Evolutionary conservation across 2,888 invertebrate genomes (phyloP).

Genomic region (Dorcus hopei): DNA sequence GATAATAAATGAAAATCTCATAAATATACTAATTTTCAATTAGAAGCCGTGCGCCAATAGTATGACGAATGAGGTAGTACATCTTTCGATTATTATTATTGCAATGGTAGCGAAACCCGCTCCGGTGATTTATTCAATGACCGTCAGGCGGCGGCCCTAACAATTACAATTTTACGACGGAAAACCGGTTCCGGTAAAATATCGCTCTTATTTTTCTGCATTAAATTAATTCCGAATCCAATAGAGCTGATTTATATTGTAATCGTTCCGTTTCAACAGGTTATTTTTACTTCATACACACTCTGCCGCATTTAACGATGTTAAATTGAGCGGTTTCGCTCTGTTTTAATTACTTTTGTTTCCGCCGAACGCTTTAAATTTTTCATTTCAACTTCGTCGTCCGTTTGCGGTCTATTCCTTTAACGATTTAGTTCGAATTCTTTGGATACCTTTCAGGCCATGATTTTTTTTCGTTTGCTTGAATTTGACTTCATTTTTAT

Average conservation of each 20-base stretch:
- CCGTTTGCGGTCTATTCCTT: not conserved
- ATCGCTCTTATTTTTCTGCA: slow-evolving; percentile 12
- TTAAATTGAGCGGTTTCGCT: not conserved
- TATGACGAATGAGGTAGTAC: slow-evolving; percentile 23
- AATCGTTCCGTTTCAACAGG: slow-evolving; percentile 8
- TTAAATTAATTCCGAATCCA: slow-evolving; percentile 12
- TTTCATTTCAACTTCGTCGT: not conserved
- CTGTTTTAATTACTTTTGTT: not conserved
- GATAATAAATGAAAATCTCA: slow-evolving; percentile 17
- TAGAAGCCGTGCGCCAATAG: slow-evolving; percentile 16
- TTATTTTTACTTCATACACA: slow-evolving; percentile 5
- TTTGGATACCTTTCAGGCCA: too few relatives aligned
- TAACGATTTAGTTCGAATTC: too few relatives aligned
- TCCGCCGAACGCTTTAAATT: not conserved
- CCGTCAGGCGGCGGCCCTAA: slow-evolving; percentile 16
- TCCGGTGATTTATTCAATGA: slow-evolving; percentile 23
- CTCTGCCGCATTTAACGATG: not conserved
- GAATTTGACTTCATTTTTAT: too few relatives aligned
- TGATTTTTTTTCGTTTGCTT: too few relatives aligned
- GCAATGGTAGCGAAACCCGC: slow-evolving; percentile 23
- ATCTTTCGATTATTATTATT: slow-evolving; percentile 19
- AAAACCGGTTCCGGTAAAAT: slow-evolving; percentile 13
- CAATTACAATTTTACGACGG: slow-evolving; percentile 22
- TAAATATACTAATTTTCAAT: slow-evolving; percentile 26
- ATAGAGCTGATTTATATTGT: slow-evolving; percentile 9